Base-by-base conservation (phyloP, 2,888 invertebrate species). In the Caenorhabditis becei region DNA sequence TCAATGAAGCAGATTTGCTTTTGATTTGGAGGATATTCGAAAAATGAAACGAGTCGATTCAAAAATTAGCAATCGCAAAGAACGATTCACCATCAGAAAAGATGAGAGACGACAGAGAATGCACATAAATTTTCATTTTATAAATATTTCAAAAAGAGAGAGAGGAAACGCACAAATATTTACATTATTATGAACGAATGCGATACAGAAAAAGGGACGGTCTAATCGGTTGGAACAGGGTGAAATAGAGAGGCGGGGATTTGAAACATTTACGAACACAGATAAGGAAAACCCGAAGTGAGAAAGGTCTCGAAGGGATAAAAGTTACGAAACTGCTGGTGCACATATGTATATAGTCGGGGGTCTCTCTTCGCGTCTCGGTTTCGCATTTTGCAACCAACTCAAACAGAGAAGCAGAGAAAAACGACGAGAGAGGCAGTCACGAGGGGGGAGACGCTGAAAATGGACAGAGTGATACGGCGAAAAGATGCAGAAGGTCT, bases 121-220 rank as follows among this genome's bases (percentile, higher is more conserved):
- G 14, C 14, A 53, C 24, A 56, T 41, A 72, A 72, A 56, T 59
- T 10, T 59, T 41, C 37, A 59, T 41, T 41, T 41, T 11, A 41
- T n/a, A n/a, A n/a, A n/a, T 14, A 56, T 32, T 28, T 56, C 18
- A 47, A n/a, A 7, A 1, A n/a, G 23, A 16, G 24, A 26, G 20
- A n/a, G 59, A n/a, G 61, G 35, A 49, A 32, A 10, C 32, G 41
- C 41, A 41, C 54, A 72, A 72, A 63, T 72, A 72, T 72, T 72
- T 63, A 62, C 62, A 71, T 62, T 62, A 62, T 61, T 70, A 59
- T 61, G 49, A 47, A 61, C 10, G 26, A 28, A 28, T 32, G 35
- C 32, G 20, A 35, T 14, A 58, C 35, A 26, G 14, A 59, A 18
- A 41, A 41, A 41, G 14, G 16, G 49, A 44, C 14, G 49, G n/a